A percentile compares a stretch with the other conserved stretches of the same genome.
Conservation (phyloP, 2,888 invertebrate species). For the Metalampra italica region DNA sequence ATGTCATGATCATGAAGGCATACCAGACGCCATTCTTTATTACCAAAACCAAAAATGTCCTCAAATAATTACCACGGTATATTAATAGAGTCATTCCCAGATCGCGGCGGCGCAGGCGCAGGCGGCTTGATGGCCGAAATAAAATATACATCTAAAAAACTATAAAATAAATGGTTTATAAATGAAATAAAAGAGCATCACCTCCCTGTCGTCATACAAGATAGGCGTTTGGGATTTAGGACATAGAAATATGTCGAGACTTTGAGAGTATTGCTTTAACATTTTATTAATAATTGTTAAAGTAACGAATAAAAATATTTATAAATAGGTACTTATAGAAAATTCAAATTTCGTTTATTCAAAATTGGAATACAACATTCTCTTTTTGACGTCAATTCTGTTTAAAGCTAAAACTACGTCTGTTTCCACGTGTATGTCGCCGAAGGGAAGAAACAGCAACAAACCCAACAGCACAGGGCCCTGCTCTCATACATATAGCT, state of each 20-base stretch:
- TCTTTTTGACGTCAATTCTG: no score
- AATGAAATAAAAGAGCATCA: slow-evolving; percentile 51
- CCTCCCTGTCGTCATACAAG: slow-evolving; percentile 41
- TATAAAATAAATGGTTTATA: slow-evolving; percentile 59
- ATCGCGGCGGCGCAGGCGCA: slow-evolving; percentile 14
- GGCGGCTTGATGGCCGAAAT: slow-evolving; percentile 13
- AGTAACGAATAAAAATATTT: background rate
- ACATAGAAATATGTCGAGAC: slow-evolving; percentile 23
- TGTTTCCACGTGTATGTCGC: no score
- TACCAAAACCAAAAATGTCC: slow-evolving; percentile 23
- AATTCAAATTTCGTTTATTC: no score
- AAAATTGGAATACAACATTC: no score
- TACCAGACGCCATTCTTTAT: background rate
- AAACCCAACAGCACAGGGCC: no score
- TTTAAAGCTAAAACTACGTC: no score
- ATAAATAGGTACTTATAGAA: no score
- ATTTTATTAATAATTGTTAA: background rate
- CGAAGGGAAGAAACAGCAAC: no score
- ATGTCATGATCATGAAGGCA: background rate
- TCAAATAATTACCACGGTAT: slow-evolving; percentile 39
- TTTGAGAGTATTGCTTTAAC: no score
- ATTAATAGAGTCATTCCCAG: slow-evolving; percentile 66
- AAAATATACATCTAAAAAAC: slow-evolving; percentile 20
- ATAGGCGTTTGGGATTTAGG: slow-evolving; percentile 24
- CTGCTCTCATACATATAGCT: no score